A percentile compares a stretch with the other conserved stretches of the same genome.
Evolutionary conservation across 92 coral and sea anemone species (phyloP).

Genomic region (Epizoanthus fatuus): DNA sequence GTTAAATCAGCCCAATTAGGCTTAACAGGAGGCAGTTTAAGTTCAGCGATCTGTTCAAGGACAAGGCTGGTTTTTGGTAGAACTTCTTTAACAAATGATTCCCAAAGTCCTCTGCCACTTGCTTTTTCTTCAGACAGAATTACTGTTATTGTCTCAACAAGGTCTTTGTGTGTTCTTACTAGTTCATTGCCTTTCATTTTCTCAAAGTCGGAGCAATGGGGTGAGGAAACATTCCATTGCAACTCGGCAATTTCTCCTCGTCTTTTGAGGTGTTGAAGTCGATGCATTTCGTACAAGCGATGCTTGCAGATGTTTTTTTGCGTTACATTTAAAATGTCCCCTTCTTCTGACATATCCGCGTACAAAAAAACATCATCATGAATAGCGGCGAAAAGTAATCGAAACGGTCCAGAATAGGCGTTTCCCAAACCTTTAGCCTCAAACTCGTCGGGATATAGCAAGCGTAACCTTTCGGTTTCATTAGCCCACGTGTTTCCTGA

Average conservation of each 20-base stretch:
- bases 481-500: constrained; percentile 62
- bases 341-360: constrained; percentile 36
- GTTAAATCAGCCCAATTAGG: constrained; percentile 66
- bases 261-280: constrained; percentile 27
- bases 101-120: constrained; percentile 38
- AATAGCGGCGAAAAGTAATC: constrained; percentile 2
- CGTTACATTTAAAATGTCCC: background rate
- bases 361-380: constrained; percentile 12
- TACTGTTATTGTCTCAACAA: constrained; percentile 1
- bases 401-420: constrained; percentile 34
- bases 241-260: constrained; percentile 38
- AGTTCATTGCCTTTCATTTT: constrained; percentile 32
- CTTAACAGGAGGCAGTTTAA: constrained; percentile 41
- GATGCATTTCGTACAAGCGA: background rate
- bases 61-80: constrained; percentile 26
- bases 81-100: constrained; percentile 21
- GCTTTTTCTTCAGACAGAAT: constrained; percentile 8
- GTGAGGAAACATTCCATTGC: constrained; percentile 47
- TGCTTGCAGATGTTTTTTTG: background rate
- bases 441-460: constrained; percentile 18
- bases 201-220: constrained; percentile 41
- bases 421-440: constrained; percentile 23
- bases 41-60: constrained; percentile 29
- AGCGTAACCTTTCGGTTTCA: constrained; percentile 35
- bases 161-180: constrained; percentile 33